phyloP scores from a whole-genome alignment of 1,140 invertebrate species.

The Drosophila punjabiensis region DNA sequence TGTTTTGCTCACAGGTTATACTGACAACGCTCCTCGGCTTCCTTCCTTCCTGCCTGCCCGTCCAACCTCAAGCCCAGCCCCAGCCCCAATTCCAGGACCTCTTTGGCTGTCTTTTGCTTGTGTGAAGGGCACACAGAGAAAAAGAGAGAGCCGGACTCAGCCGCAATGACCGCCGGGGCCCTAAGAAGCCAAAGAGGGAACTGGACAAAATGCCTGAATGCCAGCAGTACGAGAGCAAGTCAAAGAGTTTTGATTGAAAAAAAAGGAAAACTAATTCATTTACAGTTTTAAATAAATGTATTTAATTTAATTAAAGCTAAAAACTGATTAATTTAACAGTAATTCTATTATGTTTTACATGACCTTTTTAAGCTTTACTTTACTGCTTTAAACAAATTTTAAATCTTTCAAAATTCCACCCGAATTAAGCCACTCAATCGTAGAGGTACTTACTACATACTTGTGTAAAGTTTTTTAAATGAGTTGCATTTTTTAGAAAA shows the following conservation, averaged over 20 bases:
- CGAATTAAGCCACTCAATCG: too few species aligned
- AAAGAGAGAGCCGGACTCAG: slow-evolving; percentile 14
- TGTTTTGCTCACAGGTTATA: slow-evolving; percentile 69
- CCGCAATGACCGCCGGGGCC: slow-evolving; percentile 55
- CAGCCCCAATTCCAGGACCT: slow-evolving; percentile 14
- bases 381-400: too few species aligned
- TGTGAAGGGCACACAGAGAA: slow-evolving; percentile 26
- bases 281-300: background rate
- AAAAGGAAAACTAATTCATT: background rate
- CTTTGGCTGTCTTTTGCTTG: slow-evolving; percentile 19
- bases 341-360: too few species aligned
- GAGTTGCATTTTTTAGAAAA: too few species aligned
- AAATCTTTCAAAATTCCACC: background rate
- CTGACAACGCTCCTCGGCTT: slow-evolving; percentile 45
- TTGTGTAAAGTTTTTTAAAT: too few species aligned
- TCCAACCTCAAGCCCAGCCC: slow-evolving; percentile 13
- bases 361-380: too few species aligned
- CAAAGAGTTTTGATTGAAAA: slow-evolving; percentile 10
- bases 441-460: too few species aligned
- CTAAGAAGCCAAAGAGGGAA: slow-evolving; percentile 49
- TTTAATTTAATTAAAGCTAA: background rate
- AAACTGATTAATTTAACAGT: too few species aligned
- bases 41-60: slow-evolving; percentile 1
- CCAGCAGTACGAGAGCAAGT: slow-evolving; percentile 6
- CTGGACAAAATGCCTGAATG: slow-evolving; percentile 48